Evolutionary conservation across 2,888 invertebrate species (phyloP), one percentile per base, ranked within the genome.

Genomic region (Phyto melanocephala): DNA sequence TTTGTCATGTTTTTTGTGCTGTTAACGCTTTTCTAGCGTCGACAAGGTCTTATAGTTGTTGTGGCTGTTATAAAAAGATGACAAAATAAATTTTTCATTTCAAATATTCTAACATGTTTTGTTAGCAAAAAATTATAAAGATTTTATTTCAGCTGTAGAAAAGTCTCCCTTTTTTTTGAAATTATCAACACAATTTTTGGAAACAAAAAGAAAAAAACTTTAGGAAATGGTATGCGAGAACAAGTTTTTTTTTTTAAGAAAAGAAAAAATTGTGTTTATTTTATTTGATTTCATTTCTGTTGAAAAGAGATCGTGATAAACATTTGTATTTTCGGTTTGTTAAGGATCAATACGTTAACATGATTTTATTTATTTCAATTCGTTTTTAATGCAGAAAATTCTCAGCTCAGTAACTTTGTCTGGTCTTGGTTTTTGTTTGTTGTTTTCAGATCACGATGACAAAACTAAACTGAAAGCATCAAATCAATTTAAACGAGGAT

Each of bases 351-450:
- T 82, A 82, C 79, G 60, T 79, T 76, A 76, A 79, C 79, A 76
- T 82, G 82, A 82, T 82, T 82, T 82, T 76, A 79, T 76, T 82
- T 82, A 79, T 76, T 82, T 82, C 82, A 79, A 82, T 79, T 76
- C 75, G 56, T 75, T 82, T 62, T 75, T 60, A n/a, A 52, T 42
- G 17, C 13, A 22, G 63, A 71, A 78, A 68, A 71, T 10, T 67
- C 58, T 58, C 17, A 42, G 63, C n/a, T 45, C 58, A 72, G 63
- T 17, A 15, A 58, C 5, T 40, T 72, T 50, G 52, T 37, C 37
- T 70, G 62, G 35, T 60, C 33, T 54, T 62, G 22, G 22, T 15
- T 33, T 62, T 8, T 1, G 17, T 67, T n/a, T 56, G 47, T 58
- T 17, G 24, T 74, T 62, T 77, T 63, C 20, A 50, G 68, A 77